Evolutionary conservation across 1,140 invertebrate genomes (phyloP), one percentile per base, ranked within the genome.

Genomic region (Diachasma alloeum): DNA sequence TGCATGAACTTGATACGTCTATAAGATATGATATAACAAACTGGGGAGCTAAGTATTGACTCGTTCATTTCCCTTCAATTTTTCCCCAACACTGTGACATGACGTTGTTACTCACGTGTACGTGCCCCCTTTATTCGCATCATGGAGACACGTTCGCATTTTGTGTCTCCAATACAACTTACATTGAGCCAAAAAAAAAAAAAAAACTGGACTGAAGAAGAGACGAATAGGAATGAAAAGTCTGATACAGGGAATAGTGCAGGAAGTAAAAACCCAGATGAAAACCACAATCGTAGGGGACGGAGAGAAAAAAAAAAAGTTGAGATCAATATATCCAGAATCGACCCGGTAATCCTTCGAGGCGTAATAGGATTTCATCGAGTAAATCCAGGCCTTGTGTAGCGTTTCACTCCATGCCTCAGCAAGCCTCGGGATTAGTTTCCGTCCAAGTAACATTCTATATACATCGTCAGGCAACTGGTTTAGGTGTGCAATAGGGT

Each of bases 401-500:
- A 26, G 19, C 59, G 19, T 63, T 63, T 63, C 59, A 31, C 59
- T 10, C 24, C 19, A 15, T 63, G 59, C 59, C 11, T 31, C 5
- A 19, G 59, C 19, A 19, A 59, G 22, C n/a, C 19, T 31, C 11
- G 59, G 59, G 59, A 63, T 63, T 63, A 63, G 59, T 63, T 63
- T 63, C 24, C 59, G 59, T 63, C 59, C 59, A 63, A 63, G 59
- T 63, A 26, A 26, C 59, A 63, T 63, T 26, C 59, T 63, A 63
- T 63, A 63, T 63, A 63, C 59, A 26, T 63, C 19, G 59, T 24
- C 11, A 19, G 59, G 8, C 19, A 63, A 24, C 24, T 8, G 59
- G 19, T 63, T 63, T 63, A 63, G 59, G 19, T 24, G 59, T 63
- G 59, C 59, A 63, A 56, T 26, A 19, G 59, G 24, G 59, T 26